Percentiles rank a stretch among this genome's conserved stretches.
Evolutionary conservation across 2,797 vertebrate genomes (phyloP).

Genomic region (Coregonus suidteri): DNA sequence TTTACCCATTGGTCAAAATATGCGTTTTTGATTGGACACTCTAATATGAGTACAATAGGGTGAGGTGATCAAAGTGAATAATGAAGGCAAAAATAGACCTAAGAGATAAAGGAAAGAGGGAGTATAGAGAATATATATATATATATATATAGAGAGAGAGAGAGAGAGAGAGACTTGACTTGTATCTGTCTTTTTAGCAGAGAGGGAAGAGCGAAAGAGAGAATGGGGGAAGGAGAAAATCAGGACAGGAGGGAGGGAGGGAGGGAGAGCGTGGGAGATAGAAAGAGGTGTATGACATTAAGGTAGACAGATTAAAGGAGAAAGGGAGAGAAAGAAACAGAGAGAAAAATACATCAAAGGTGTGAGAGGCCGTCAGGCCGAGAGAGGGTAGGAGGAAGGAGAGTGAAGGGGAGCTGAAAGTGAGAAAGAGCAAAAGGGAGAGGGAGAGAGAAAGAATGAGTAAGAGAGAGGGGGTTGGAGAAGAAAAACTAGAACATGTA

Average conservation of each 20-base stretch:
- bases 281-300: background rate
- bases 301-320: background rate
- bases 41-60: background rate
- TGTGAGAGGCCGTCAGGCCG: constrained; percentile 1
- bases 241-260: background rate
- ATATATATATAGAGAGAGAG: constrained; percentile 28
- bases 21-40: background rate
- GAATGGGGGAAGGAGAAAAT: constrained; percentile 13
- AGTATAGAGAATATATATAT: too few species aligned
- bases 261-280: background rate
- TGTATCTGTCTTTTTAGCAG: background rate
- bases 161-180: constrained; percentile 26
- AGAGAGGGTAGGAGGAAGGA: constrained; percentile 4
- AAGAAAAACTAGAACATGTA: background rate
- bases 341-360: constrained; percentile 14
- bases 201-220: constrained; percentile 18
- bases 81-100: constrained; percentile 11
- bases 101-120: constrained; percentile 27
- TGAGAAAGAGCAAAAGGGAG: too few species aligned
- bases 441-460: too few species aligned
- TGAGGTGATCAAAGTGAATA: background rate
- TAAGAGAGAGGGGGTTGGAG: too few species aligned
- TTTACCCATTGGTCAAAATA: too few species aligned
- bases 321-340: background rate
- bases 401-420: background rate